Evolutionary conservation across 2,797 vertebrate species (phyloP), one percentile per base, ranked within the genome.

Genomic region (Chelidonichthys spinosus): DNA sequence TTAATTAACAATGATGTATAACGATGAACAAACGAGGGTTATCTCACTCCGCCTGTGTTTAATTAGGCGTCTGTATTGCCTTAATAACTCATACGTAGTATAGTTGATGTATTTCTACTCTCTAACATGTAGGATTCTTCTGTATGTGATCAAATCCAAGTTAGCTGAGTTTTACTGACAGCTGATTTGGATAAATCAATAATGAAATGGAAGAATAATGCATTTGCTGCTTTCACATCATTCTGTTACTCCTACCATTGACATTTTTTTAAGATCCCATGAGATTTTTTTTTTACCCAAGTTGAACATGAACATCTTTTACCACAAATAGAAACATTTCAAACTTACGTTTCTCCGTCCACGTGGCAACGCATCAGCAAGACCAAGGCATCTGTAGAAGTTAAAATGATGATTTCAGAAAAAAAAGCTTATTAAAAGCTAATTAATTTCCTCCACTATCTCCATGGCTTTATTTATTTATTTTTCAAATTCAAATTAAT

Each of bases 331-430:
- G 52, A 50, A 69, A 62, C 40, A 40, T 59, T 46, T 11, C 3
- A 54, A 54, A 72, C 14, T 40, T 13, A 35, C 11, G 37, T 39
- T 52, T 35, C 17, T 32, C 15, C 52, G 52, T 5, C 39, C 18
- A 43, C 15, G 13, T 36, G 0, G 36, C n/a, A 7, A 9, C 46
- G 14, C 39, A 36, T 43, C 42, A 64, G n/a, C 10, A 17, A 2
- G 5, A 15, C 40, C 25, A 63, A 18, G 18, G 37, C 62, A 33
- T 54, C 50, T 44, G n/a, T 61, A 18, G 40, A 46, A 74, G 47
- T 72, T 61, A 69, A 63, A 53, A 74, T 49, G 18, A 36, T 56
- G n/a, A 56, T 72, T 72, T 63, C 25, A 25, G 25, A 63, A 63
- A 15, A 65, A 39, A 44, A 55, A 55, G 42, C 35, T 54, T 50